Base-by-base conservation (phyloP, 35 echinoderm and acorn worm species). In the Nesometra sesokonis region DNA sequence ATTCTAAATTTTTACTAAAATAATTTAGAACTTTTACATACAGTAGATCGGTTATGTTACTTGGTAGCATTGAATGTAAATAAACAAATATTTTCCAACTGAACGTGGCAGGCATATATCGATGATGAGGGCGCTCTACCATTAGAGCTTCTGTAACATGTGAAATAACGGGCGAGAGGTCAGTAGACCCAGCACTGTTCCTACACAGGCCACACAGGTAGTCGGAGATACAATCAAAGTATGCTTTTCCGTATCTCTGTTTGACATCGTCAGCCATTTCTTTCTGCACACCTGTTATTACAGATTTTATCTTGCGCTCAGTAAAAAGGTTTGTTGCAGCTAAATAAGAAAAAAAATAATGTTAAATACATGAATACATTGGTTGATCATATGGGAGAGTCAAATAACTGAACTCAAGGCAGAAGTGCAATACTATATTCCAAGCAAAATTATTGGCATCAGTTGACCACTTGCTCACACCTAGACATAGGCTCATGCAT, bases 281-380 rank as follows among this genome's bases (percentile, higher is more conserved):
- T 11, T 76, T 84, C 89, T 91, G 93, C 30, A 93, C 78, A 77
- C 93, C 87, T 11, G 82, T 77, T 27, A 82, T 86, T 46, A 93
- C 89, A 0, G 52, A 29, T 34, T 91, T 87, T 29, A 97, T 89
- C 37, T 86, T 90, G 30, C 93, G 91, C 11, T 88, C 84, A 23
- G 94, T 93, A 40, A 88, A 91, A 31, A 97, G 85, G 35, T 85
- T 89, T 17, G 94, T 97, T 8, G 94, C 94, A n/a, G 92, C 91
- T 27, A 93, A 81, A 83, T 78, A 37, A 37, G 5, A 15, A 43
- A 43, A 43, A 7, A 7, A 43, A 43, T 43, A 43, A 43, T 4
- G 4, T 43, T 7, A 43, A 43, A 4, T 43, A 7, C 15, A 7
- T 43, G 38, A 7, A 7, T 43, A 43, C 38, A 31, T 67, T 31